Evolutionary conservation across 2,888 invertebrate genomes (phyloP).

Genomic region (Schizaphis graminum): DNA sequence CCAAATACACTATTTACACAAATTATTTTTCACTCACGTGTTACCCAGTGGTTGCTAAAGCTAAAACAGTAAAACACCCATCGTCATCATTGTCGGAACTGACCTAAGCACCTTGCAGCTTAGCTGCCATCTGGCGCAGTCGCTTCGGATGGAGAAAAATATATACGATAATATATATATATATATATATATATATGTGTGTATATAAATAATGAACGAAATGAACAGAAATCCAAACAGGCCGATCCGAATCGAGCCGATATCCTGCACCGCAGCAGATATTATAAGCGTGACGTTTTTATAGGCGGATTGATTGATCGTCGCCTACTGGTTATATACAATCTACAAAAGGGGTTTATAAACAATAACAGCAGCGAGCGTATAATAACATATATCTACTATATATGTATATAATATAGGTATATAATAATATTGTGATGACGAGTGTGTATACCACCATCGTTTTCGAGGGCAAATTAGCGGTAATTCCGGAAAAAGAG

Average conservation of each 20-base stretch:
- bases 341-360: conserved; percentile 14
- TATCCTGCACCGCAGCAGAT: neutral
- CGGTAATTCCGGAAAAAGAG: conserved; percentile 45
- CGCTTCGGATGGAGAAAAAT: neutral
- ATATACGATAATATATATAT: neutral
- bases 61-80: neutral
- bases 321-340: neutral
- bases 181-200: no score
- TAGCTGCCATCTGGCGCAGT: neutral
- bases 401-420: neutral
- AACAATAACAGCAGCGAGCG: neutral
- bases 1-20: neutral
- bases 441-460: neutral
- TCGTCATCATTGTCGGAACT: neutral
- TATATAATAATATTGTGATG: neutral
- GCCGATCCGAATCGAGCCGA: neutral
- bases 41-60: neutral
- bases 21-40: neutral
- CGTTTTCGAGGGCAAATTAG: conserved; percentile 54
- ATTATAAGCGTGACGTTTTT: conserved; percentile 46
- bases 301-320: conserved; percentile 50
- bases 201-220: conserved; percentile 5
- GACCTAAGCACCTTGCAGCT: neutral
- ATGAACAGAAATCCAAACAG: neutral
- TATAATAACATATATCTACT: neutral